Evolutionary conservation across 2,113 vertebrate species (phyloP).

Genomic region (Ammodytes marinus): DNA sequence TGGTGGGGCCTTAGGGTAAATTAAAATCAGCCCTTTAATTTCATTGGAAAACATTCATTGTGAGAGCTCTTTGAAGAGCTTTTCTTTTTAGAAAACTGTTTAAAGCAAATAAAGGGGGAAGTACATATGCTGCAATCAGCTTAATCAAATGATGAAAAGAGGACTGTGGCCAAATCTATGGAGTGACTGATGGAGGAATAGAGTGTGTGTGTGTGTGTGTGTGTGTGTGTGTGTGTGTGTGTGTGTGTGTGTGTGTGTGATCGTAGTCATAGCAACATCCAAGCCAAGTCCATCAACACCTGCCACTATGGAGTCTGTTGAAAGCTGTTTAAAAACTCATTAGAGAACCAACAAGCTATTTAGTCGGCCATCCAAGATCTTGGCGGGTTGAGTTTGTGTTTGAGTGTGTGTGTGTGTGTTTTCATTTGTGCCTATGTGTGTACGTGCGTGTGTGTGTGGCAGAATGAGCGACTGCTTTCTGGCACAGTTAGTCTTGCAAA

Average conservation of each 20-base stretch:
- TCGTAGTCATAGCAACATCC: background rate
- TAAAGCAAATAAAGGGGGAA: too few relatives aligned
- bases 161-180: constrained; percentile 6
- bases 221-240: too few relatives aligned
- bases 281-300: constrained; percentile 22
- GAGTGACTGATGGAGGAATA: background rate
- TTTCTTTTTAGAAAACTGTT: too few relatives aligned
- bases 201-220: background rate
- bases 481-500: constrained; percentile 14
- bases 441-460: constrained; percentile 1
- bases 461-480: constrained; percentile 22
- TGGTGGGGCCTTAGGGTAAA: too few relatives aligned
- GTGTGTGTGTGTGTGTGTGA: too few relatives aligned
- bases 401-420: background rate
- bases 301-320: constrained; percentile 42
- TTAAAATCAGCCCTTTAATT: too few relatives aligned
- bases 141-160: background rate
- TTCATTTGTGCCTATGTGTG: background rate
- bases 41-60: too few relatives aligned
- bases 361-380: constrained; percentile 55
- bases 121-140: background rate
- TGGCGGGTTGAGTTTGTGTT: constrained; percentile 1
- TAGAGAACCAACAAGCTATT: constrained; percentile 54
- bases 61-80: too few relatives aligned
- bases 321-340: constrained; percentile 59